Evolutionary conservation across 1,140 invertebrate species (phyloP).

Genomic region (Nasonia giraulti): DNA sequence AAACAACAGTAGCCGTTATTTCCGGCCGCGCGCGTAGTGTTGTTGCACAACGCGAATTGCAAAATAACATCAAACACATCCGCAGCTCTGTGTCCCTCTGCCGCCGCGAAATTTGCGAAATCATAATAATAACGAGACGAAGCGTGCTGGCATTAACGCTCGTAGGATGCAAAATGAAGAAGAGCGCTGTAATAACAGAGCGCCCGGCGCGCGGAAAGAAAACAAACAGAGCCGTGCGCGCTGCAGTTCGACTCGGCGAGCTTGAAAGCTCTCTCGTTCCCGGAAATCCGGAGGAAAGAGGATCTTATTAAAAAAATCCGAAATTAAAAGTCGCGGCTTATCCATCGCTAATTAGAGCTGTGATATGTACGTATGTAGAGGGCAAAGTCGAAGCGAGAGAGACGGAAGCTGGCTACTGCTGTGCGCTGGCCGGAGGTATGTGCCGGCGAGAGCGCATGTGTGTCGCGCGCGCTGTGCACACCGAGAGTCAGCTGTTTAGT

Average conservation of each 20-base stretch:
- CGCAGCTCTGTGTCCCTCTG: neutral
- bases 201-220: neutral
- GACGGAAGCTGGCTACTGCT: neutral
- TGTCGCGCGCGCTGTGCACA: neutral
- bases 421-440: neutral
- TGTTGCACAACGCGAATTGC: neutral
- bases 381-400: neutral
- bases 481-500: slow-evolving; percentile 62
- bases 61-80: neutral
- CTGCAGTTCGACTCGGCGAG: neutral
- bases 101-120: neutral
- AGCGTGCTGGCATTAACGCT: neutral
- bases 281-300: too few species aligned
- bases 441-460: neutral
- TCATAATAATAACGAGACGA: neutral
- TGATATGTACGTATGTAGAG: neutral
- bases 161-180: neutral
- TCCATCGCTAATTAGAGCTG: neutral
- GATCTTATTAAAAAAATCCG: neutral
- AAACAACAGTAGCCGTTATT: neutral
- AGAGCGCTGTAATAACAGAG: neutral
- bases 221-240: neutral
- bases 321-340: neutral
- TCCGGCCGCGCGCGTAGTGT: too few species aligned
- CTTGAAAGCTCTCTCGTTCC: neutral